Evolutionary conservation across 2,888 invertebrate species (phyloP), one percentile per base, ranked within the genome.

Genomic region (Nesidiocoris tenuis): DNA sequence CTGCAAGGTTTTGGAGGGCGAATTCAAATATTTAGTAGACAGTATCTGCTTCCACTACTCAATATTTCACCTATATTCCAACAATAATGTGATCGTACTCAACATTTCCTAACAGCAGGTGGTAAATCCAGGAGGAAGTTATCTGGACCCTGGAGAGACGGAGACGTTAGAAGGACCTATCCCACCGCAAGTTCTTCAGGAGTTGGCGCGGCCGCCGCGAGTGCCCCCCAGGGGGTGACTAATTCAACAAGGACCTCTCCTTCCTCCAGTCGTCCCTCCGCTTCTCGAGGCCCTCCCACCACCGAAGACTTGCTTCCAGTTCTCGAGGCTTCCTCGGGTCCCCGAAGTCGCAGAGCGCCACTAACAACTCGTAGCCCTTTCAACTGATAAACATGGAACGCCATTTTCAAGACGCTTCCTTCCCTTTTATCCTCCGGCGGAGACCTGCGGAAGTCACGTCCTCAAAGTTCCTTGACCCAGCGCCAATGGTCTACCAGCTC

Each of bases 181-280:
- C 39, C 39, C 39, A 39, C 39, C 39, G 12, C 70, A 70, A 59
- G 9, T 70, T 70, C 70, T 70, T 39, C 59, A 57, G 59, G 70
- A 70, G 70, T 70, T 70, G 57, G 59, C 70, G 23, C 59, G 39
- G 39, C 39, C 39, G 39, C 70, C 39, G 39, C 70, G 70, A 70
- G 70, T 70, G 70, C 57, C 57, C 70, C 70, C 70, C 25, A 59
- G 70, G 70, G 70, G 70, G 70, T 70, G 59, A 70, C 70, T 70
- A 70, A 70, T 70, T 70, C 70, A 70, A 70, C 70, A 70, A 70
- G 57, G 39, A 39, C 39, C 39, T 12, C 39, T 39, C 39, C 3
- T 7, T 12, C 39, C 12, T 39, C 39, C 39, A 3, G 39, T 39
- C 39, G 3, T 39, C 39, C 39, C 3, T 39, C n/a, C n/a, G n/a